These are phyloP conservation scores for Ctenosaura bakeri DNA, from an alignment of 2,797 vertebrate genomes.

Conservation along the genomic window DNA sequence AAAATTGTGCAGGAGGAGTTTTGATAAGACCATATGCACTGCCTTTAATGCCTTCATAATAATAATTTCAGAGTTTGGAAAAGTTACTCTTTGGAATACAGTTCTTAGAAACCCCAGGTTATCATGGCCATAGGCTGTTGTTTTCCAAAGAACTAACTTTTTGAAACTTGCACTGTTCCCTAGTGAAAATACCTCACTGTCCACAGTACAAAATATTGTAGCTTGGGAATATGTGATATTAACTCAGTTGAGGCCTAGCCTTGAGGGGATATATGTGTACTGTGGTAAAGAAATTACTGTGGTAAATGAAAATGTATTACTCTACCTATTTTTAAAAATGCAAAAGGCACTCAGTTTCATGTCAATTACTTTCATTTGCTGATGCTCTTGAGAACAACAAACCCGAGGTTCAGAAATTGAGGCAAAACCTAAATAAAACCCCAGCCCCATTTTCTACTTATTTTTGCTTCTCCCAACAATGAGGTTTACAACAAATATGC, in stretches of 20 bases:
- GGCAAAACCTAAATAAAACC: constrained; percentile 19
- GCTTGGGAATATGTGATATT: not conserved
- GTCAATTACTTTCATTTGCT: constrained; percentile 26
- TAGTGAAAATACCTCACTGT: not conserved
- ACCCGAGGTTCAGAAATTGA: not conserved
- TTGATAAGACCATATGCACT: not conserved
- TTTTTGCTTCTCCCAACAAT: constrained; percentile 24
- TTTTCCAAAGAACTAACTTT: too few species aligned
- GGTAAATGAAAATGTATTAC: not conserved
- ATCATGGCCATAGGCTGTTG: too few species aligned
- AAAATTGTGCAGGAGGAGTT: not conserved
- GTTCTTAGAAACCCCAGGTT: too few species aligned
- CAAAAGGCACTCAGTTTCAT: not conserved
- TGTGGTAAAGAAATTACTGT: not conserved
- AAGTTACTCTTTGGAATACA: too few species aligned
- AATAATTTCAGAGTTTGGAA: too few species aligned
- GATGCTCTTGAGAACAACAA: constrained; percentile 17
- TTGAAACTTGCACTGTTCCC: not conserved
- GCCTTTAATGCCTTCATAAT: not conserved
- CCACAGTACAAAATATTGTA: not conserved
- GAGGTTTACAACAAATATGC: not conserved
- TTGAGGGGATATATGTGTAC: not conserved
- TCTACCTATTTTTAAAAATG: too few species aligned
- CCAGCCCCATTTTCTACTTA: not conserved
- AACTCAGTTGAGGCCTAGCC: not conserved